Evolutionary conservation across 2,113 vertebrate species (phyloP).

Genomic region (Nibea coibor): DNA sequence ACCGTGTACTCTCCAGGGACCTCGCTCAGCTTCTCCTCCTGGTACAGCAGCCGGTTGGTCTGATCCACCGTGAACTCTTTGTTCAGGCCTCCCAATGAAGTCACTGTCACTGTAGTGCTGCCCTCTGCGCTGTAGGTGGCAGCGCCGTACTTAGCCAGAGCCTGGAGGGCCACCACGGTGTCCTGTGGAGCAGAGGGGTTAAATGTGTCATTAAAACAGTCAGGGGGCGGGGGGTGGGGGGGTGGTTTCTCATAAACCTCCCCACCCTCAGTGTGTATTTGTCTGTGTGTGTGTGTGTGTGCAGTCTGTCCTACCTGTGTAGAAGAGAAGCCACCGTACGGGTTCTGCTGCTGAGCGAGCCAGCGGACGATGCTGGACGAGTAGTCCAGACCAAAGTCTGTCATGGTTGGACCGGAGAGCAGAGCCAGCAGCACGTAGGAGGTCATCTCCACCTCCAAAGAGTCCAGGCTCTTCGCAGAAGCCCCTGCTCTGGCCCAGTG

Average conservation of each 20-base stretch:
- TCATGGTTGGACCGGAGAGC: constrained; percentile 73
- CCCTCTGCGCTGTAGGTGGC: constrained; percentile 76
- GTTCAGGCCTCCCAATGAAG: constrained; percentile 72
- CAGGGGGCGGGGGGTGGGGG: too few species aligned
- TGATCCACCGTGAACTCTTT: constrained; percentile 83
- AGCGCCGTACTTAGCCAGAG: constrained; percentile 85
- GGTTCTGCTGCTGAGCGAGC: constrained; percentile 87
- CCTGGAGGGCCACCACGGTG: constrained; percentile 91
- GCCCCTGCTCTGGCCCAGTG: constrained; percentile 74
- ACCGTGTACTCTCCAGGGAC: constrained; percentile 83
- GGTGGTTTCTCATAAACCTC: too few species aligned
- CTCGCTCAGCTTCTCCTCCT: constrained; percentile 81
- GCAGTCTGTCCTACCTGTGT: constrained; percentile 85
- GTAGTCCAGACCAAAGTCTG: constrained; percentile 75
- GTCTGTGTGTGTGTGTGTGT: background rate
- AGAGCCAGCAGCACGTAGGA: constrained; percentile 85
- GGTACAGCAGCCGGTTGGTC: constrained; percentile 86
- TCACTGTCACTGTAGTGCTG: constrained; percentile 77
- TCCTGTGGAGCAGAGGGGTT: constrained; percentile 78
- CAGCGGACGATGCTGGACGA: constrained; percentile 84
- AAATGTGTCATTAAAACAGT: background rate
- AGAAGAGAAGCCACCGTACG: constrained; percentile 88
- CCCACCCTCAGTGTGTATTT: background rate
- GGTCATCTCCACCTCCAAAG: constrained; percentile 87
- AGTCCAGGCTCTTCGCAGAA: constrained; percentile 65